A percentile compares a stretch with the other conserved stretches of the same genome.
These are phyloP conservation scores for Indicator maculatus DNA, from an alignment of 2,113 vertebrate genomes.

Conservation along the genomic window DNA sequence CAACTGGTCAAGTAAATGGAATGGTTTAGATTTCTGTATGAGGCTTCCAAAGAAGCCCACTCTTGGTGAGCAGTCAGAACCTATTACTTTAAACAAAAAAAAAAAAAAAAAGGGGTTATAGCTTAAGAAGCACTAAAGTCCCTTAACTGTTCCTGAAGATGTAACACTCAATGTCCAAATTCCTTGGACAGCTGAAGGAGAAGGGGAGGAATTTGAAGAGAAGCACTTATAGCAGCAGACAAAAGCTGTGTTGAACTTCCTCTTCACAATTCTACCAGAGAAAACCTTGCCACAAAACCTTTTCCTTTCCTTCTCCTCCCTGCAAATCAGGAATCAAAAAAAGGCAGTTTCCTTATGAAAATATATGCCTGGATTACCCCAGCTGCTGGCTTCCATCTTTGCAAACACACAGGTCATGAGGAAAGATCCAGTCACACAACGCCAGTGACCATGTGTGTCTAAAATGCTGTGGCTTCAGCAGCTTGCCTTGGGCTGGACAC, in stretches of 20 bases:
- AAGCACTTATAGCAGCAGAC: not conserved
- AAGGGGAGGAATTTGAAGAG: not conserved
- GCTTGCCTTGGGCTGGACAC: not conserved
- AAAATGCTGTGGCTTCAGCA: not conserved
- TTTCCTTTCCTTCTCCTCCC: not conserved
- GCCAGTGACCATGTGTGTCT: not conserved
- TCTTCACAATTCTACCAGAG: not conserved
- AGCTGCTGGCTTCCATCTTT: not conserved
- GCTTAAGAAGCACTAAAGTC: not conserved
- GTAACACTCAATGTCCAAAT: not conserved
- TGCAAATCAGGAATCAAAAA: not conserved
- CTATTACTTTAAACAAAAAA: not conserved
- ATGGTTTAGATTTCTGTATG: not conserved
- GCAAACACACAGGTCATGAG: not conserved
- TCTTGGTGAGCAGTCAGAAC: not conserved
- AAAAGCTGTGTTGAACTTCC: not conserved
- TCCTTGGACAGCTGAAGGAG: not conserved
- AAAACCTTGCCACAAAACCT: not conserved
- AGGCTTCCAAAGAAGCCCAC: not conserved
- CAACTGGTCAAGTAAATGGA: not conserved
- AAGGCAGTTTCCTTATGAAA: not conserved
- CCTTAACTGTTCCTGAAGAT: not conserved
- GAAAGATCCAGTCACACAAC: accelerated
- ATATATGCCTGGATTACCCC: not conserved
- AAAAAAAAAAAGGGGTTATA: not conserved